A percentile compares a stretch with the other conserved stretches of the same genome.
Conservation (phyloP, 1,140 invertebrate genomes). For the Aphaenogaster rudis region DNA sequence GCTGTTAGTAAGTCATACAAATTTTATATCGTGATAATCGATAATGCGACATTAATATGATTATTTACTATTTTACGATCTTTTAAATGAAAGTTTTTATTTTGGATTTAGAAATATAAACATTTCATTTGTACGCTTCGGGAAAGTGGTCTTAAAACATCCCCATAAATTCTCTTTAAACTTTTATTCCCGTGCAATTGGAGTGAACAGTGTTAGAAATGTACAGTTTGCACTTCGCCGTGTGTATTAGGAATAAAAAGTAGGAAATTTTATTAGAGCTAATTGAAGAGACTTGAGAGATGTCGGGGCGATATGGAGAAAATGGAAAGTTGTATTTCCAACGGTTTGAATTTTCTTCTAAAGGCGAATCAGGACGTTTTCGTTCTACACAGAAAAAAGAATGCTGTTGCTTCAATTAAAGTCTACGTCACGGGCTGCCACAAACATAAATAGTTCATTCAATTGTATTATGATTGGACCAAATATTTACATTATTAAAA, state of each 20-base stretch:
- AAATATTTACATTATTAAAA: no score
- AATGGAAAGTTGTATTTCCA: conserved; percentile 19
- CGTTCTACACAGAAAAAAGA: not conserved
- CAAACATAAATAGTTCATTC: no score
- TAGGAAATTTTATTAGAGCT: conserved; percentile 31
- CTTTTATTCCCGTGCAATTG: conserved; percentile 51
- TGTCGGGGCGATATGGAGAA: not conserved
- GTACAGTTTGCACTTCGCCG: conserved; percentile 17
- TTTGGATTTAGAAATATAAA: conserved; percentile 22
- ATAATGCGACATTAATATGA: not conserved
- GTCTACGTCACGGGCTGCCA: no score
- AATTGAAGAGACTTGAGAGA: conserved; percentile 29
- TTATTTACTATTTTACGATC: conserved; percentile 20
- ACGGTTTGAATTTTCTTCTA: not conserved
- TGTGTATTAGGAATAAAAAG: conserved; percentile 37
- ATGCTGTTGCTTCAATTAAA: no score
- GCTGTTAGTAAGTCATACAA: not conserved
- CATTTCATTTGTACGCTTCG: conserved; percentile 20
- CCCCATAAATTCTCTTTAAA: conserved; percentile 47
- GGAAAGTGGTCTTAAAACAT: conserved; percentile 40
- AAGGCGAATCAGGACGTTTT: not conserved
- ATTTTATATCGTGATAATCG: not conserved
- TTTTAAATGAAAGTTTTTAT: conserved; percentile 8
- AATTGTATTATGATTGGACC: no score
- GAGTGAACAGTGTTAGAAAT: conserved; percentile 19